Evolutionary conservation across 2,888 invertebrate genomes (phyloP).

Genomic region (Anoncus sp.): DNA sequence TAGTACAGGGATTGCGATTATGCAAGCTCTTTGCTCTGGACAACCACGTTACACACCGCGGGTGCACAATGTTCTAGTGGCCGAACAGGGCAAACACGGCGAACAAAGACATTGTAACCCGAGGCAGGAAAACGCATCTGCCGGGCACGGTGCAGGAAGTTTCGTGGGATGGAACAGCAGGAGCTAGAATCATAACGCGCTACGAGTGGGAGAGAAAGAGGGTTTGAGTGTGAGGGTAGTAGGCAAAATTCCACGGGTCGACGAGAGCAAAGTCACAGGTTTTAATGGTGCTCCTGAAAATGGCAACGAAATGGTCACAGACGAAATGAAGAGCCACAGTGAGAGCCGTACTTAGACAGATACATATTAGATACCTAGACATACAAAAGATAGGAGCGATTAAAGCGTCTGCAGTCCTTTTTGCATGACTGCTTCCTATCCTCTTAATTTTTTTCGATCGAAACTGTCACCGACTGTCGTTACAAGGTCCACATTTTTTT

Average conservation of each 20-base stretch:
- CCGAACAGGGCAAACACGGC: conserved; percentile 66
- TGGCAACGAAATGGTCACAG: conserved; percentile 63
- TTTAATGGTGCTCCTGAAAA: conserved; percentile 79
- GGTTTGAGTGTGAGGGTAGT: not conserved
- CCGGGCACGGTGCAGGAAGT: conserved; percentile 56
- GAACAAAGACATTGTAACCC: conserved; percentile 77
- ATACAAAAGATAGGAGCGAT: not conserved
- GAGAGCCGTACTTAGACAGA: not conserved
- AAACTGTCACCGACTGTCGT: conserved; percentile 20
- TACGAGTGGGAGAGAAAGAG: conserved; percentile 65
- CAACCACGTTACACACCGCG: conserved; percentile 61
- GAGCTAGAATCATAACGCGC: conserved; percentile 74
- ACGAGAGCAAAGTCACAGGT: conserved; percentile 72
- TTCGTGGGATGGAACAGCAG: conserved; percentile 33
- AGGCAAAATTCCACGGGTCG: conserved; percentile 58
- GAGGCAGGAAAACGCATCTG: conserved; percentile 74
- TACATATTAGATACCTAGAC: not conserved
- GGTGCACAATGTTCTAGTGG: conserved; percentile 55
- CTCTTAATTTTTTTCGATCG: conserved; percentile 1
- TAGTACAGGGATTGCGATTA: conserved; percentile 66
- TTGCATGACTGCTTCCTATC: not conserved
- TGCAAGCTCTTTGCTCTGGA: conserved; percentile 61
- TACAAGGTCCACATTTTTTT: not conserved
- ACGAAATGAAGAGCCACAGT: conserved; percentile 26
- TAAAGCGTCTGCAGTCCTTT: conserved; percentile 30